Conservation (phyloP, 1,140 invertebrate genomes). For the Apis florea region DNA sequence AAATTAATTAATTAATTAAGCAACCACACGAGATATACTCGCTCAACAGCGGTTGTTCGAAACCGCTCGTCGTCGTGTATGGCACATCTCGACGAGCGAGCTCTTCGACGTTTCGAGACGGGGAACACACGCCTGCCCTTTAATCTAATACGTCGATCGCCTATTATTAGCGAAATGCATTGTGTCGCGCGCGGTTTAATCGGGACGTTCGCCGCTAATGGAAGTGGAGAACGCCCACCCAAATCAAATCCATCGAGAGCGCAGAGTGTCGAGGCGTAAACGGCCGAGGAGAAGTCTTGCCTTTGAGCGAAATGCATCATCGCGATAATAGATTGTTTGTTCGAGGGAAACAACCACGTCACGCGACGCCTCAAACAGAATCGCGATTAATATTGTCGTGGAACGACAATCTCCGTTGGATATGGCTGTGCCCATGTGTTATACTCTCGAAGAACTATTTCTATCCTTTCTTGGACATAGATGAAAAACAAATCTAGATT, state of each 20-base stretch:
- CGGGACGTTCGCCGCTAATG: constrained; percentile 16
- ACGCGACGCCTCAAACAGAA: constrained; percentile 33
- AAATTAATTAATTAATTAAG: background rate
- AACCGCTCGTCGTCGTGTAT: background rate
- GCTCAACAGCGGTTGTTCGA: too few species aligned
- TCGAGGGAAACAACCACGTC: constrained; percentile 18
- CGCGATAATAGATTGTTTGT: constrained; percentile 38
- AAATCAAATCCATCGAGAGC: constrained; percentile 9
- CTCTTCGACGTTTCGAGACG: background rate
- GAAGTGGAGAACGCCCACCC: constrained; percentile 17
- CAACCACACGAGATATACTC: background rate
- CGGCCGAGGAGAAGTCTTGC: background rate
- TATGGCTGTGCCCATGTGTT: too few species aligned
- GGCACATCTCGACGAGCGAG: background rate
- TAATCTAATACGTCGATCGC: constrained; percentile 17
- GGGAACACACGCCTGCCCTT: constrained; percentile 1
- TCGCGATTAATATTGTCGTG: background rate
- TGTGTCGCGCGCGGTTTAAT: constrained; percentile 2
- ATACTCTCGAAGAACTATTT: too few species aligned
- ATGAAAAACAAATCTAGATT: too few species aligned
- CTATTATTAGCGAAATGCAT: constrained; percentile 40
- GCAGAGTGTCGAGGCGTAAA: background rate
- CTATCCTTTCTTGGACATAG: too few species aligned
- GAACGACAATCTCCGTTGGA: background rate
- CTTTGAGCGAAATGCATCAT: background rate